Evolutionary conservation across 1,140 invertebrate species (phyloP).

Genomic region (Procambarus virginalis): DNA sequence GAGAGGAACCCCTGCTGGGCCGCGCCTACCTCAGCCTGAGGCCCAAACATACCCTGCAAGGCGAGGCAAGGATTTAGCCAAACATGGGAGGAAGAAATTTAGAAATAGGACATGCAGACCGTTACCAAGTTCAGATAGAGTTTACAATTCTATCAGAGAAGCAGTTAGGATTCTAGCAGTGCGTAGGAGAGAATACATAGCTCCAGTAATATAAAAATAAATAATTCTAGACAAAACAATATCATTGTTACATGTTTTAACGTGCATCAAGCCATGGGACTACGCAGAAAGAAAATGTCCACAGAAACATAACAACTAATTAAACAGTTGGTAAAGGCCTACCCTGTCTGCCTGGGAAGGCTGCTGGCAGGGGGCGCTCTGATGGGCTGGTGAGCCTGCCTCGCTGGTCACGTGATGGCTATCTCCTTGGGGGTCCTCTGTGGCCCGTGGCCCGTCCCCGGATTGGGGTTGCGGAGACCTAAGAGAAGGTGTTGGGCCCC

Average conservation of each 20-base stretch:
- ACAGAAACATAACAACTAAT: conserved; percentile 25
- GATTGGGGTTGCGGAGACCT: conserved; percentile 48
- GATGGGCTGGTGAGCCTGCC: conserved; percentile 15
- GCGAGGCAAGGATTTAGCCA: conserved; percentile 38
- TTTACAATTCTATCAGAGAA: neutral
- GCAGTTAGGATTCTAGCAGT: conserved; percentile 22
- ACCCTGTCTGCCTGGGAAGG: conserved; percentile 53
- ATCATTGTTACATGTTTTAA: neutral
- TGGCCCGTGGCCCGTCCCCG: conserved; percentile 36
- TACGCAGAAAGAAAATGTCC: conserved; percentile 3
- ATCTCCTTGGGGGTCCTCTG: conserved; percentile 2
- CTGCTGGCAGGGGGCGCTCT: conserved; percentile 21
- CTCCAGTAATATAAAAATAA: conserved; percentile 10
- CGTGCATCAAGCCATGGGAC: conserved; percentile 54
- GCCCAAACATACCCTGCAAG: conserved; percentile 59
- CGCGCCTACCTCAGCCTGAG: conserved; percentile 49
- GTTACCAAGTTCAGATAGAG: neutral
- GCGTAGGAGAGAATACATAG: conserved; percentile 50
- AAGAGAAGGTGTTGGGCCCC: conserved; percentile 17
- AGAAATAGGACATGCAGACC: neutral
- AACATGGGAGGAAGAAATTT: neutral
- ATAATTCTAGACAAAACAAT: conserved; percentile 16
- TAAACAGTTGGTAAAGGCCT: conserved; percentile 21
- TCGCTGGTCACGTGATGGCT: conserved; percentile 24
- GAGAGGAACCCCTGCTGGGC: conserved; percentile 42